phyloP scores from a whole-genome alignment of 1,140 invertebrate genomes.

The Drosophila setifemur region DNA sequence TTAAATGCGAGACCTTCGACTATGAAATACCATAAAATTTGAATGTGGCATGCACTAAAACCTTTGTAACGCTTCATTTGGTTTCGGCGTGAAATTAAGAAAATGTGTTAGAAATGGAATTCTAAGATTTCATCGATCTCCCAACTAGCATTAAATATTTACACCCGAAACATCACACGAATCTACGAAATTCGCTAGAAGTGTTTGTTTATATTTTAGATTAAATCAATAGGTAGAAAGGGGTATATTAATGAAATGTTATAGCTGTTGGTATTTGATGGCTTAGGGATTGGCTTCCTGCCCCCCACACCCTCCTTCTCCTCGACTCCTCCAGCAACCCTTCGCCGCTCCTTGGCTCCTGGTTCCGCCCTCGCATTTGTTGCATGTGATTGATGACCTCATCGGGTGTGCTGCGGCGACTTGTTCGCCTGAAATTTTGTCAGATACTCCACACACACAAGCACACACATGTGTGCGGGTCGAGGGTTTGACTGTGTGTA shows the following conservation, averaged over 20 bases:
- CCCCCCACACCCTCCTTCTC: slow-evolving; percentile 1
- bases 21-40: no score
- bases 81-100: no score
- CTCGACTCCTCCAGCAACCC: no score
- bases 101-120: no score
- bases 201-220: slow-evolving; percentile 8
- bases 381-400: slow-evolving; percentile 77
- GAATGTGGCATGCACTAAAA: no score
- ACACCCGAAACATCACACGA: no score
- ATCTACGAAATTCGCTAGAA: neutral
- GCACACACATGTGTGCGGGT: slow-evolving; percentile 13
- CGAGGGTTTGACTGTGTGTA: no score
- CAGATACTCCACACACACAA: slow-evolving; percentile 28
- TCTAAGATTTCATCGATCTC: no score
- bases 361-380: slow-evolving; percentile 36
- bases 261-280: neutral
- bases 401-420: slow-evolving; percentile 42
- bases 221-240: neutral
- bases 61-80: no score
- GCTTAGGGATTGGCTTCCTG: slow-evolving; percentile 44
- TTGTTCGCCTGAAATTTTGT: slow-evolving; percentile 46
- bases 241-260: slow-evolving; percentile 1
- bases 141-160: neutral
- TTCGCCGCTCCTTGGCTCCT: neutral
- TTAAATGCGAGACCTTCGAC: no score